phyloP scores from a whole-genome alignment of 2,113 vertebrate species.

The Cochlearius cochlearius region DNA sequence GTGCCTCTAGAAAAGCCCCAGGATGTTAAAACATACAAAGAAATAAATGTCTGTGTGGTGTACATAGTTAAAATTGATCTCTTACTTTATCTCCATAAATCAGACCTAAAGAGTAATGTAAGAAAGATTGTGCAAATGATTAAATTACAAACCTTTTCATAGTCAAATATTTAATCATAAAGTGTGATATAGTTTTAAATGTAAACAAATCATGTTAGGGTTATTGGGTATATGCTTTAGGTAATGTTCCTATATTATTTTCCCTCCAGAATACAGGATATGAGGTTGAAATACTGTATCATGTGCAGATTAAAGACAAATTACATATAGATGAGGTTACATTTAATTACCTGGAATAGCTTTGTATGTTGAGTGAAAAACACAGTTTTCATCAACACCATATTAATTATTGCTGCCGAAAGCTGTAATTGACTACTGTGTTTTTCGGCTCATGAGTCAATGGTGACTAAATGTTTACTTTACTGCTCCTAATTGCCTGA shows the following conservation, averaged over 20 bases:
- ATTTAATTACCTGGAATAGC: slow-evolving; percentile 60
- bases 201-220: slow-evolving; percentile 16
- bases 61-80: slow-evolving; percentile 10
- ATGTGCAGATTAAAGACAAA: slow-evolving; percentile 41
- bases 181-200: slow-evolving; percentile 2
- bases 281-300: slow-evolving; percentile 16
- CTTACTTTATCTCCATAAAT: background rate
- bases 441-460: slow-evolving; percentile 72
- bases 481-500: slow-evolving; percentile 67
- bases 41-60: background rate
- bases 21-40: background rate
- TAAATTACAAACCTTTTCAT: slow-evolving; percentile 28
- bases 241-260: slow-evolving; percentile 15
- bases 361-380: slow-evolving; percentile 63
- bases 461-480: slow-evolving; percentile 70
- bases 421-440: slow-evolving; percentile 66
- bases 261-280: background rate
- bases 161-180: slow-evolving; percentile 20
- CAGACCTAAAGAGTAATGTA: background rate
- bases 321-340: slow-evolving; percentile 39
- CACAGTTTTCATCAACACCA: slow-evolving; percentile 58
- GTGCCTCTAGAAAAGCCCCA: background rate
- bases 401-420: slow-evolving; percentile 67
- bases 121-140: background rate
- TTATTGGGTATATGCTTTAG: background rate